These are phyloP conservation scores for Serilophus lunatus DNA, from an alignment of 2,113 vertebrate species.

Conservation along the genomic window DNA sequence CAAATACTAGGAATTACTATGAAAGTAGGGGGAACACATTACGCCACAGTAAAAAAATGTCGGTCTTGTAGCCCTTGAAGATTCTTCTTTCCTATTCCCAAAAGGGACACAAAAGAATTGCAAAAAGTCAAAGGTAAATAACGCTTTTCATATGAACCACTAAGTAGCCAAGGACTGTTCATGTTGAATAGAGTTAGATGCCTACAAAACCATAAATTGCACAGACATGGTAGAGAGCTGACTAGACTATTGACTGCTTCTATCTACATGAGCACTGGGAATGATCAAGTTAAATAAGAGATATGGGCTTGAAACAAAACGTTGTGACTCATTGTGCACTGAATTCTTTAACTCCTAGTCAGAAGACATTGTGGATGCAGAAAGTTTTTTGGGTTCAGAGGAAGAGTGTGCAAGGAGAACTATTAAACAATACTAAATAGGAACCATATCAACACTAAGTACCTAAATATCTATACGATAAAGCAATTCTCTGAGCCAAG, in stretches of 20 bases:
- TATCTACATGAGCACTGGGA: not conserved
- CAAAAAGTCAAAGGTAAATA: not conserved
- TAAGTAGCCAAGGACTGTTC: not conserved
- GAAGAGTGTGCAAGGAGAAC: not conserved
- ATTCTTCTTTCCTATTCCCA: not conserved
- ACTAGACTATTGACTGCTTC: not conserved
- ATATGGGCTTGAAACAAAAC: not conserved
- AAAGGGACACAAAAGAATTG: not conserved
- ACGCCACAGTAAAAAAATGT: not conserved
- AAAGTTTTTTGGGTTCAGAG: not conserved
- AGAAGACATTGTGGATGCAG: not conserved
- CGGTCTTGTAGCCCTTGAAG: not conserved
- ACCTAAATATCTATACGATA: not conserved
- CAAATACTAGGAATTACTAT: not conserved
- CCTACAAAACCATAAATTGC: not conserved
- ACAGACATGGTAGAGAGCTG: not conserved
- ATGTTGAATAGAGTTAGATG: not conserved
- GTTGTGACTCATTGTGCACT: not conserved
- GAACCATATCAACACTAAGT: not conserved
- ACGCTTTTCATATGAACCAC: not conserved
- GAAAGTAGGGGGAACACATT: not conserved
- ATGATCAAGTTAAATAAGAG: not conserved
- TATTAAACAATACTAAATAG: not conserved
- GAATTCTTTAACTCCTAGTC: not conserved
- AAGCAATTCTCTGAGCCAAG: not conserved